These are phyloP conservation scores for Bergia puertoricense DNA, from an alignment of 92 coral and sea anemone genomes.

Conservation along the genomic window DNA sequence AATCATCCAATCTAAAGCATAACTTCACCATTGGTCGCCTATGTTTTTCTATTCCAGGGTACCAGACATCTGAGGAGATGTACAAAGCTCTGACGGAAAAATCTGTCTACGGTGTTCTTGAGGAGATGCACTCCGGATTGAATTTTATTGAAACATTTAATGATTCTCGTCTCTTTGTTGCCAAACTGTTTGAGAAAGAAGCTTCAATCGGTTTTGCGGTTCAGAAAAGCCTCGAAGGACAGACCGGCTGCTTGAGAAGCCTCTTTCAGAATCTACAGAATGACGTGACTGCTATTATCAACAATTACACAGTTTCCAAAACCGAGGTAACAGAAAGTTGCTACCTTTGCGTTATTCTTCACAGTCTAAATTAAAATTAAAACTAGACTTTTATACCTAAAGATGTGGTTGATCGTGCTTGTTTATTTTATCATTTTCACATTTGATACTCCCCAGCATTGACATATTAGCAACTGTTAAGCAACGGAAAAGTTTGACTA, in stretches of 20 bases:
- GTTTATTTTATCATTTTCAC: no score
- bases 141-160: not conserved
- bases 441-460: no score
- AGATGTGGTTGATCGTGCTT: no score
- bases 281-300: not conserved
- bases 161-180: not conserved
- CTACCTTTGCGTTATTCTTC: no score
- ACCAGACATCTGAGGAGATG: not conserved
- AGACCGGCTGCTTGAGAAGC: not conserved
- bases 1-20: no score
- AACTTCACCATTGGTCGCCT: no score
- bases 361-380: no score
- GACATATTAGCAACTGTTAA: no score
- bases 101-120: not conserved
- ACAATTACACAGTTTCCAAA: not conserved
- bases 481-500: no score
- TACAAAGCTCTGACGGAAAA: not conserved
- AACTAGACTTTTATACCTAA: no score
- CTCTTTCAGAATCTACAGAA: not conserved
- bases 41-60: not conserved
- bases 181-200: not conserved
- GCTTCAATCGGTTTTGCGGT: not conserved
- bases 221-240: no score
- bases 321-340: no score
- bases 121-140: not conserved